A percentile compares a stretch with the other conserved stretches of the same genome.
Evolutionary conservation across 2,113 vertebrate genomes (phyloP).

Genomic region (Cebidichthys violaceus): DNA sequence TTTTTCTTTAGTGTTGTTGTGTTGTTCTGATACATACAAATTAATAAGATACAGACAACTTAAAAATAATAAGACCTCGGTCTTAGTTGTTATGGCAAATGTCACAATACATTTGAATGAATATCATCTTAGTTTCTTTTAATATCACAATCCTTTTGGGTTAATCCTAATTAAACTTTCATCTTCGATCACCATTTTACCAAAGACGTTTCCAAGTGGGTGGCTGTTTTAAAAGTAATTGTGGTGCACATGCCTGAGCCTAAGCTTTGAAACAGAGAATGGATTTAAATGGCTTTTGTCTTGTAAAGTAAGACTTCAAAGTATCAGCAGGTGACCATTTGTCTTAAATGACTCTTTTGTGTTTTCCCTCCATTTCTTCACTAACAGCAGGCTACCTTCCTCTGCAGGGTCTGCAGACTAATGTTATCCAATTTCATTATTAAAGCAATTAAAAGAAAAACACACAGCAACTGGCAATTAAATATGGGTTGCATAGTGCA

Average conservation of each 20-base stretch:
- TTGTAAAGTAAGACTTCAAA: constrained; percentile 74
- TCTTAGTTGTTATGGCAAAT: background rate
- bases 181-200: background rate
- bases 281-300: constrained; percentile 72
- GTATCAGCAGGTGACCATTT: constrained; percentile 78
- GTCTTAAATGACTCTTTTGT: constrained; percentile 55
- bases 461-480: background rate
- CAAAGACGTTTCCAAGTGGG: background rate
- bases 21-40: background rate
- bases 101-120: background rate
- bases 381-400: constrained; percentile 32
- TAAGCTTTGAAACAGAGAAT: constrained; percentile 38
- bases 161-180: background rate
- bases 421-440: background rate
- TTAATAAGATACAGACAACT: background rate
- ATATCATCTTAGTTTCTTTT: background rate
- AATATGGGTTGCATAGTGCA: background rate
- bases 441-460: constrained; percentile 4
- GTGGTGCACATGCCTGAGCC: background rate
- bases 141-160: background rate
- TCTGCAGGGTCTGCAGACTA: background rate
- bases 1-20: background rate
- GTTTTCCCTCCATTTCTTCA: constrained; percentile 76
- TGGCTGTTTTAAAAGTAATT: constrained; percentile 23
- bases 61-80: background rate